Evolutionary conservation across 1,140 invertebrate genomes (phyloP).

Genomic region (Diorhabda sublineata): DNA sequence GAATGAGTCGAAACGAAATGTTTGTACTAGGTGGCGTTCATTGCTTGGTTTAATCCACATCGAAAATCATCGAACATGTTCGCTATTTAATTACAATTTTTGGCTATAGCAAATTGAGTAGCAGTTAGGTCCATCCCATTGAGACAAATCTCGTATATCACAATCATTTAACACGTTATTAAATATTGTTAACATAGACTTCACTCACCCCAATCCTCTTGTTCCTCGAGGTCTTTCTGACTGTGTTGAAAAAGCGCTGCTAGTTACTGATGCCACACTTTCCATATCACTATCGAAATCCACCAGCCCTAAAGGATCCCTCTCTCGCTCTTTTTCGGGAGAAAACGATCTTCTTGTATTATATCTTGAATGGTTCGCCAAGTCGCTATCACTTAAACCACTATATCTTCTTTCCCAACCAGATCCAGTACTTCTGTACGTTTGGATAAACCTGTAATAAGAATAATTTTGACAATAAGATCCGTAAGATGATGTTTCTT

Average conservation of each 20-base stretch:
- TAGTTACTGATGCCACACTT: slow-evolving; percentile 79
- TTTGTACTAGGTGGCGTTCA: no score
- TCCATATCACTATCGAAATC: slow-evolving; percentile 86
- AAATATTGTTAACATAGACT: no score
- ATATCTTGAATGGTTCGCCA: slow-evolving; percentile 57
- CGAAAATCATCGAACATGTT: no score
- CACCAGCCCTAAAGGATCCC: slow-evolving; percentile 63
- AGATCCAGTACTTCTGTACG: slow-evolving; percentile 65
- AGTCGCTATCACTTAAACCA: slow-evolving; percentile 76
- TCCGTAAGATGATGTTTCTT: no score
- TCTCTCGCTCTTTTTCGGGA: slow-evolving; percentile 51
- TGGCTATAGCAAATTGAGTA: no score
- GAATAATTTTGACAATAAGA: slow-evolving; percentile 5
- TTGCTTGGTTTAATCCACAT: no score
- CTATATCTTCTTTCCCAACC: slow-evolving; percentile 76
- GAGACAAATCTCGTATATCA: no score
- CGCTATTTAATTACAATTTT: no score
- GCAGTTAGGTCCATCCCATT: no score
- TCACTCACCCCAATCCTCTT: slow-evolving; percentile 61
- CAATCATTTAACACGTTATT: no score
- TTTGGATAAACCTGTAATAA: slow-evolving; percentile 50
- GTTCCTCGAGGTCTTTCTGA: slow-evolving; percentile 79
- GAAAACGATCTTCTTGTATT: slow-evolving; percentile 52
- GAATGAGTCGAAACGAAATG: no score
- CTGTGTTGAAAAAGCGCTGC: slow-evolving; percentile 88